Conservation (phyloP, 2,113 vertebrate species). For the Bubo scandiacus region DNA sequence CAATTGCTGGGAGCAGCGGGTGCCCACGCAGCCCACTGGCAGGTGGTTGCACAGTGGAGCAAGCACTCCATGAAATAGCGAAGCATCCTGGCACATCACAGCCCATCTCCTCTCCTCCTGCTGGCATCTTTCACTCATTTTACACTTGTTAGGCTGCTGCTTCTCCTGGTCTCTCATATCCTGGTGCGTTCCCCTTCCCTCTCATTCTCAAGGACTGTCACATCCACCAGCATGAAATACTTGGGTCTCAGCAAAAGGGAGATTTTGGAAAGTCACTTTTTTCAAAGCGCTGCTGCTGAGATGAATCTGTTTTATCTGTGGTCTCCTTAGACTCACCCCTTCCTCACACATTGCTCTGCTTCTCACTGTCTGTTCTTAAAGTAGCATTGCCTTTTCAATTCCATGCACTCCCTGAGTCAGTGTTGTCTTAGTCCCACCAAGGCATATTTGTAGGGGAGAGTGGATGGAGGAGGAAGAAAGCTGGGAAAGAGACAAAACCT, state of each 20-base stretch:
- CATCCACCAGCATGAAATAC: background rate
- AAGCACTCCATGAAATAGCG: background rate
- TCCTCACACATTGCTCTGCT: background rate
- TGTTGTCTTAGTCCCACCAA: background rate
- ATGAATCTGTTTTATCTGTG: background rate
- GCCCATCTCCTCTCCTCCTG: background rate
- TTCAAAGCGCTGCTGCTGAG: background rate
- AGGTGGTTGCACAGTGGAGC: fast-evolving
- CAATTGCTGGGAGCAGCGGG: background rate
- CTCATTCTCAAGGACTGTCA: background rate
- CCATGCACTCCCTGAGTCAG: background rate
- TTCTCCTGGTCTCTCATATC: background rate
- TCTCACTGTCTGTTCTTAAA: background rate
- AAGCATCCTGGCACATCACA: background rate
- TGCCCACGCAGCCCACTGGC: fast-evolving
- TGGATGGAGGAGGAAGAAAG: background rate
- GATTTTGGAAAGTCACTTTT: background rate
- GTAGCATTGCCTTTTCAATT: background rate
- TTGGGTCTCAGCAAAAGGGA: background rate
- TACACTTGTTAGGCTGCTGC: background rate
- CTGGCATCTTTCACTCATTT: background rate
- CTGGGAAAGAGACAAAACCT: background rate
- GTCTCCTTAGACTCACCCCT: background rate
- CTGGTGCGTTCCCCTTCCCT: background rate
- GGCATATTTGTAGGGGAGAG: background rate